phyloP scores from a whole-genome alignment of 2,888 invertebrate species.

The Phytoseiulus persimilis region DNA sequence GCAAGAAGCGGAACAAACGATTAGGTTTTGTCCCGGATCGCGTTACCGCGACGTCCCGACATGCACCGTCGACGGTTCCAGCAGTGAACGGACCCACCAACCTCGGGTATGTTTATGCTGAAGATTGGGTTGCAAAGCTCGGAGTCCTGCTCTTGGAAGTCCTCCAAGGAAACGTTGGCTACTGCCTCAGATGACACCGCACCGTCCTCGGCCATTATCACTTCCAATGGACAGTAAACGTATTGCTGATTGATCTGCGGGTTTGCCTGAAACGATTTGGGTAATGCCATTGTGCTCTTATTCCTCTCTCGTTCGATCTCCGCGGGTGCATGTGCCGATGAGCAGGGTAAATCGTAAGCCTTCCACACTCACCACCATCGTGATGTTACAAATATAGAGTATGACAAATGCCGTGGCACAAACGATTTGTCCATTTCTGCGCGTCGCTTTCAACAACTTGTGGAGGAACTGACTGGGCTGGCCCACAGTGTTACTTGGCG shows the following conservation, averaged over 20 bases:
- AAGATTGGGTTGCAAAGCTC: slow-evolving; percentile 9
- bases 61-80: not conserved
- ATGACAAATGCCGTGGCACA: slow-evolving; percentile 22
- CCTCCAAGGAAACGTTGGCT: not conserved
- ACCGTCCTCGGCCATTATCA: not conserved
- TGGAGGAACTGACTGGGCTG: not conserved
- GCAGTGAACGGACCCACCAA: not conserved
- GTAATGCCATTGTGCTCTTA: not conserved
- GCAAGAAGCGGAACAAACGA: not conserved
- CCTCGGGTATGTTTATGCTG: slow-evolving; percentile 27
- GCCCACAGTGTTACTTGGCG: not conserved
- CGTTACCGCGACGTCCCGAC: not conserved
- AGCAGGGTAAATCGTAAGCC: not conserved
- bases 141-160: not conserved
- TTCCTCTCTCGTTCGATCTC: not conserved
- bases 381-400: slow-evolving; percentile 29
- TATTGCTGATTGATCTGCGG: slow-evolving; percentile 7
- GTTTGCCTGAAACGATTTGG: not conserved
- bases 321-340: not conserved
- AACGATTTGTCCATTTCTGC: slow-evolving; percentile 22
- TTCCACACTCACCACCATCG: slow-evolving; percentile 8
- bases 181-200: not conserved
- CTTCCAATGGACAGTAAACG: slow-evolving; percentile 22
- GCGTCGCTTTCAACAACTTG: not conserved
- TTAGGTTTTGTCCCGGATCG: not conserved